phyloP scores from a whole-genome alignment of 2,888 invertebrate genomes.

The Pseudococcus jackbeardsleyi region DNA sequence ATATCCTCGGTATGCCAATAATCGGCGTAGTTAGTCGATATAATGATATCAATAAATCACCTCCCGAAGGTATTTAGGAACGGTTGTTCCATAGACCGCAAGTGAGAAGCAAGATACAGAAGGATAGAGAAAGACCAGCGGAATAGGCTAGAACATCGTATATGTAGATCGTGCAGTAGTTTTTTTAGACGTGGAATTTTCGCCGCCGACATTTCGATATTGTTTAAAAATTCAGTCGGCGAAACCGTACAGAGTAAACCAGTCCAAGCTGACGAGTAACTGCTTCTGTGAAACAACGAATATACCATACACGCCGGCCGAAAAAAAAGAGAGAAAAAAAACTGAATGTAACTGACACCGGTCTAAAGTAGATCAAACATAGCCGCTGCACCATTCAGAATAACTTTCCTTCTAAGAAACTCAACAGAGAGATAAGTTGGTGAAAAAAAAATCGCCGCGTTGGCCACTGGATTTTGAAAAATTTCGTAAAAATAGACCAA shows the following conservation, averaged over 20 bases:
- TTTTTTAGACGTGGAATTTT: conserved; percentile 11
- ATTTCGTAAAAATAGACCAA: conserved; percentile 31
- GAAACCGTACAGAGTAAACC: conserved; percentile 33
- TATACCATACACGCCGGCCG: neutral
- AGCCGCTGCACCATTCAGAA: conserved; percentile 50
- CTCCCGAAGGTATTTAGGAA: conserved; percentile 21
- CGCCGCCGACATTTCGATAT: conserved; percentile 47
- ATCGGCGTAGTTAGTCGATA: conserved; percentile 24
- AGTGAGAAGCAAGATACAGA: neutral
- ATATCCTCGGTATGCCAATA: neutral
- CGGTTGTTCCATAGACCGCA: neutral
- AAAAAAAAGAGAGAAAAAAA: neutral
- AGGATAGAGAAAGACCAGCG: too few relatives aligned
- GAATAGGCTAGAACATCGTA: neutral
- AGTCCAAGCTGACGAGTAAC: conserved; percentile 40
- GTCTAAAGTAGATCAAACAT: conserved; percentile 50
- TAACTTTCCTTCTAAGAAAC: conserved; percentile 24
- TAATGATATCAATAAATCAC: conserved; percentile 54
- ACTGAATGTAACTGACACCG: conserved; percentile 48
- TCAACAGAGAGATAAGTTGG: neutral
- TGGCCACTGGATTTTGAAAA: conserved; percentile 14
- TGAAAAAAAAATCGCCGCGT: conserved; percentile 14
- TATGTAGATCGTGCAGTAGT: conserved; percentile 7
- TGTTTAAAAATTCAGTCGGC: conserved; percentile 52
- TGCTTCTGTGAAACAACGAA: conserved; percentile 40